Percentiles rank a stretch among this genome's conserved stretches.
Conservation (phyloP, 2,888 invertebrate species). For the Labia minor region DNA sequence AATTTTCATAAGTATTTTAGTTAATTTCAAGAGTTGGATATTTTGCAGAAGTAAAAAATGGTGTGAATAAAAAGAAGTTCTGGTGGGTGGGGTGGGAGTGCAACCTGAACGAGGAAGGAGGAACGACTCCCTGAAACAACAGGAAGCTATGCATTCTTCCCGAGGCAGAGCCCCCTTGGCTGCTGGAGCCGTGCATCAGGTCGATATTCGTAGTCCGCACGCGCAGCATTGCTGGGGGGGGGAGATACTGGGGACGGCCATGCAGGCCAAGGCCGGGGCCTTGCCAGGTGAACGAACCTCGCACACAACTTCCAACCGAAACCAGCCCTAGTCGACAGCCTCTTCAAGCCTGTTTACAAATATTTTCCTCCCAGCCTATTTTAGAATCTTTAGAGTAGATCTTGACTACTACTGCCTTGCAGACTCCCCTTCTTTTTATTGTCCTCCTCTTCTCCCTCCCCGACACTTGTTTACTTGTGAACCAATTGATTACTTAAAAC, state of each 20-base stretch:
- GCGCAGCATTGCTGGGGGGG: background rate
- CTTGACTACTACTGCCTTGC: background rate
- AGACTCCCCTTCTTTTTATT: background rate
- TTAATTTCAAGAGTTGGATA: too few species aligned
- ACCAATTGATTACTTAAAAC: too few species aligned
- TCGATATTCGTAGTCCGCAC: background rate
- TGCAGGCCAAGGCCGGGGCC: constrained; percentile 13
- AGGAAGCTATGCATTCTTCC: background rate
- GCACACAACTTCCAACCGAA: background rate
- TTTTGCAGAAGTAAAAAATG: too few species aligned
- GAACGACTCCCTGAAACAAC: background rate
- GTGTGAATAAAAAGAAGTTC: too few species aligned
- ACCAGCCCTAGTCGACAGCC: background rate
- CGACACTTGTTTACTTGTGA: too few species aligned
- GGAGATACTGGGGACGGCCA: background rate
- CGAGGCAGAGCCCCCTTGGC: too few species aligned
- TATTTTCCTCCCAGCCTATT: too few species aligned
- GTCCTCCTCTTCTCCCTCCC: too few species aligned
- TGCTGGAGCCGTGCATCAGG: background rate
- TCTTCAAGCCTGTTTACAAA: background rate
- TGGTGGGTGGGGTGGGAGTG: too few species aligned
- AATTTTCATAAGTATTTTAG: too few species aligned
- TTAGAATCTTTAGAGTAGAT: background rate
- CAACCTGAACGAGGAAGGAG: background rate
- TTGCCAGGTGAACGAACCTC: constrained; percentile 7